Evolutionary conservation across 2,113 vertebrate genomes (phyloP).

Genomic region (Oryzias melastigma): DNA sequence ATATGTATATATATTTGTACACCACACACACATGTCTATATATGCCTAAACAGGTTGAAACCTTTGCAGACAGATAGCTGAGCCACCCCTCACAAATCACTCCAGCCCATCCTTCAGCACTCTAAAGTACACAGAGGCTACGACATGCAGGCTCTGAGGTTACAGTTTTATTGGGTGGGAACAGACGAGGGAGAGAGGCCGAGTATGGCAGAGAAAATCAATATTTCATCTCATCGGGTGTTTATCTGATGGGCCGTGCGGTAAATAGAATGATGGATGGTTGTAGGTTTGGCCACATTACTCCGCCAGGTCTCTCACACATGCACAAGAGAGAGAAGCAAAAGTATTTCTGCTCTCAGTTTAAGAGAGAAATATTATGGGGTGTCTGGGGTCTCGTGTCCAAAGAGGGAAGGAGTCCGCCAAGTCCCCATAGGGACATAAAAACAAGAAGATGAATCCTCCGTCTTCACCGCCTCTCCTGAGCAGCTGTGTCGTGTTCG

Average conservation of each 20-base stretch:
- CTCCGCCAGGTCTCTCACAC: slow-evolving; percentile 17
- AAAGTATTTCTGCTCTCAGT: not conserved
- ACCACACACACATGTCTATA: too few relatives aligned
- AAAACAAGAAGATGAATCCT: slow-evolving; percentile 24
- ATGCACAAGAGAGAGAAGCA: not conserved
- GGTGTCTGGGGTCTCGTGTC: too few relatives aligned
- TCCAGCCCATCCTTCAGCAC: slow-evolving; percentile 7
- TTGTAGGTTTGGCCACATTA: slow-evolving; percentile 19
- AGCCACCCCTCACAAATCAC: slow-evolving; percentile 22
- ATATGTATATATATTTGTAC: too few relatives aligned
- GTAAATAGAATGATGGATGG: slow-evolving; percentile 56
- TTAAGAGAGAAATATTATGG: too few relatives aligned
- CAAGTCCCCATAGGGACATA: not conserved
- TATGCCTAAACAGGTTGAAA: too few relatives aligned
- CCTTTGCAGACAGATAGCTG: not conserved
- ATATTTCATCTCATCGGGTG: slow-evolving; percentile 64
- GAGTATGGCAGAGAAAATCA: slow-evolving; percentile 40
- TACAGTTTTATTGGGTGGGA: slow-evolving; percentile 23
- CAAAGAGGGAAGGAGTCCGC: too few relatives aligned
- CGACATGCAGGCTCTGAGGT: slow-evolving; percentile 15
- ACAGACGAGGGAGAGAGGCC: not conserved
- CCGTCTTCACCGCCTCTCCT: slow-evolving; percentile 14
- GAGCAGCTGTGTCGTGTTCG: slow-evolving; percentile 36
- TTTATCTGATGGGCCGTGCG: slow-evolving; percentile 40
- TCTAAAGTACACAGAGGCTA: slow-evolving; percentile 25